phyloP scores from a whole-genome alignment of 1,140 invertebrate species.

The Drosophila rhopaloa region DNA sequence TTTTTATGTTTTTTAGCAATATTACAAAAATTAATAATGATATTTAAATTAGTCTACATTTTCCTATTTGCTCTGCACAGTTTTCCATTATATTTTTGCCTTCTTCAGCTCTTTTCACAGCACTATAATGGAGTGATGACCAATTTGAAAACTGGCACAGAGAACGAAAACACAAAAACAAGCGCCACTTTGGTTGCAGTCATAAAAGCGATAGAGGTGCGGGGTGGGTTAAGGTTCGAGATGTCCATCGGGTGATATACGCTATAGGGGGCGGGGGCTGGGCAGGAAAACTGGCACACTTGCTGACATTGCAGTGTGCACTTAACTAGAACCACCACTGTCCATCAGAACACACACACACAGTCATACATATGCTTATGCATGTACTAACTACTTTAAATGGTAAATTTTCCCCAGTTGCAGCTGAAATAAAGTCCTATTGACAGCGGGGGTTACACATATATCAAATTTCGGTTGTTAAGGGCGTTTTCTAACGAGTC shows the following conservation, averaged over 20 bases:
- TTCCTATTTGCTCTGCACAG: not conserved
- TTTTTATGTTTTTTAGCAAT: too few species aligned
- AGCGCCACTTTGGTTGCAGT: conserved; percentile 42
- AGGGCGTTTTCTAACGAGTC: conserved; percentile 65
- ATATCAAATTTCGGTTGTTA: conserved; percentile 72
- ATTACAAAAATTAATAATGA: too few species aligned
- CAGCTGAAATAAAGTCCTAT: conserved; percentile 28
- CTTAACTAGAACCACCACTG: conserved; percentile 51
- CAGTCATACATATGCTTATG: conserved; percentile 6
- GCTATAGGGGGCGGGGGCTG: conserved; percentile 8
- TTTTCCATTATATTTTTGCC: not conserved
- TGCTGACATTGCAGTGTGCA: conserved; percentile 44
- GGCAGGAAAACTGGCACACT: conserved; percentile 43
- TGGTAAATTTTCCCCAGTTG: conserved; percentile 36
- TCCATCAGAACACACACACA: conserved; percentile 4
- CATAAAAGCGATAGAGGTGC: conserved; percentile 17
- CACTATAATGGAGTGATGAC: conserved; percentile 13
- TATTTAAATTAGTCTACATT: not conserved
- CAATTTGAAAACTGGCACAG: conserved; percentile 36
- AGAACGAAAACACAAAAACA: conserved; percentile 36
- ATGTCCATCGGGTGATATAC: conserved; percentile 32
- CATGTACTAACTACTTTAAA: conserved; percentile 19
- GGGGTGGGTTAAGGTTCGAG: conserved; percentile 27
- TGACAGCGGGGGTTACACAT: conserved; percentile 25
- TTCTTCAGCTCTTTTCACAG: conserved; percentile 1